phyloP scores from a whole-genome alignment of 2,888 invertebrate species.

The Coleophora flavipennella region DNA sequence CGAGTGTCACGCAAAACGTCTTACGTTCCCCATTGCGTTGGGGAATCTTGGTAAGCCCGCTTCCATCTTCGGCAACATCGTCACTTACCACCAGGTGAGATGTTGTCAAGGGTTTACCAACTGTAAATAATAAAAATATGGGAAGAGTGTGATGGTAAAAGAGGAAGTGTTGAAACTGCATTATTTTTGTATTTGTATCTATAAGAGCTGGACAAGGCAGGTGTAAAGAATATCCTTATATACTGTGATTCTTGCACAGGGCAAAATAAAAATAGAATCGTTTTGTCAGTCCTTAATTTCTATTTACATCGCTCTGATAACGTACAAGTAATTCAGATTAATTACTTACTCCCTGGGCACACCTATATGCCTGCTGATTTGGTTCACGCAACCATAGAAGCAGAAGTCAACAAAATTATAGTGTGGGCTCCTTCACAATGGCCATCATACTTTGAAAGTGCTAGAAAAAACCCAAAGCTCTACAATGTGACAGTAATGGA shows the following conservation, averaged over 20 bases:
- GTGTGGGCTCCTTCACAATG: constrained; percentile 12
- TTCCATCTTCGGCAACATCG: no score
- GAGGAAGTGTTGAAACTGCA: constrained; percentile 24
- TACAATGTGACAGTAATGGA: no score
- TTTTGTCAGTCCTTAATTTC: no score
- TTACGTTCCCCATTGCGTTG: constrained; percentile 19
- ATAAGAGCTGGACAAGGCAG: constrained; percentile 16
- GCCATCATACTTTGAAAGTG: constrained; percentile 5
- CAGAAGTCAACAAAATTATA: no score
- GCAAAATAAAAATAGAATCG: constrained; percentile 17
- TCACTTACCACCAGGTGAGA: no score
- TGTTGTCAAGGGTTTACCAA: no score
- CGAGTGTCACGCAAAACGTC: constrained; percentile 16
- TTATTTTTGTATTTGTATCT: constrained; percentile 16
- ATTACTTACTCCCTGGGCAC: constrained; percentile 26
- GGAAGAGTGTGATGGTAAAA: constrained; percentile 23
- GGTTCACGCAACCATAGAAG: constrained; percentile 6
- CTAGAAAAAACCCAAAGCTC: constrained; percentile 7
- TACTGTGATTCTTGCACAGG: constrained; percentile 16
- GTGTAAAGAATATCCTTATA: constrained; percentile 9
- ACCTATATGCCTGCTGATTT: constrained; percentile 18
- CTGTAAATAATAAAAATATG: no score
- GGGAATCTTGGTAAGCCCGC: no score
- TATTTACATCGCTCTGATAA: no score
- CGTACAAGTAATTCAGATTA: constrained; percentile 24